phyloP scores from a whole-genome alignment of 1,140 invertebrate species.

The Temnothorax nylanderi region DNA sequence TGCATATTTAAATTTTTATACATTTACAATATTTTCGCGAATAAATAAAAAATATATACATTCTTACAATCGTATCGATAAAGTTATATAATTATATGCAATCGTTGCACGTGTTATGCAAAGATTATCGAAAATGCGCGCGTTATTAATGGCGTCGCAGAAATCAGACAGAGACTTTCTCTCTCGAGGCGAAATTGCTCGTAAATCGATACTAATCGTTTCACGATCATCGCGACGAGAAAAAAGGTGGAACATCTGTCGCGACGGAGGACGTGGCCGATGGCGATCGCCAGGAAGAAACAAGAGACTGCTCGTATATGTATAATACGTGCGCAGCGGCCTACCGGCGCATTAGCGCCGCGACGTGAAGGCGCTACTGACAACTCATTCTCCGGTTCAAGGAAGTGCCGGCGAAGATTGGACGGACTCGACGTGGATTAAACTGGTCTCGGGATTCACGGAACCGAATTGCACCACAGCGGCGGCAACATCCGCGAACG shows the following conservation, averaged over 20 bases:
- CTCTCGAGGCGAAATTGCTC: conserved; percentile 17
- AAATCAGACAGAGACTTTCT: background rate
- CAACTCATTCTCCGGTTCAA: conserved; percentile 61
- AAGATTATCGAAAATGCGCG: conserved; percentile 1
- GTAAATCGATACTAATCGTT: conserved; percentile 50
- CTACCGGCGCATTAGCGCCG: conserved; percentile 49
- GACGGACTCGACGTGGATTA: conserved; percentile 52
- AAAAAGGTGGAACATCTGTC: conserved; percentile 43
- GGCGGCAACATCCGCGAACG: conserved; percentile 29
- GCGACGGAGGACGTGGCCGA: conserved; percentile 16
- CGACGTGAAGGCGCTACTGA: conserved; percentile 59
- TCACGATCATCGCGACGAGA: conserved; percentile 13
- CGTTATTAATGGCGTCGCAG: background rate
- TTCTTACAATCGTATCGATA: background rate
- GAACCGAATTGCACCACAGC: conserved; percentile 57
- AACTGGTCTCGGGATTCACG: conserved; percentile 60
- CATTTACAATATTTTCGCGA: background rate
- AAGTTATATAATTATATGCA: background rate
- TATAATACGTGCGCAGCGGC: conserved; percentile 1
- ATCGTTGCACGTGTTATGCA: background rate
- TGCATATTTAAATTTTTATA: background rate
- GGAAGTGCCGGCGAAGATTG: conserved; percentile 61
- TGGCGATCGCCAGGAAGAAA: conserved; percentile 43
- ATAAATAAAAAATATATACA: background rate
- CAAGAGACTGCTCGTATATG: conserved; percentile 6